A percentile compares a stretch with the other conserved stretches of the same genome.
These are phyloP conservation scores for Hormaphis cornu DNA, from an alignment of 1,140 invertebrate genomes.

Conservation along the genomic window DNA sequence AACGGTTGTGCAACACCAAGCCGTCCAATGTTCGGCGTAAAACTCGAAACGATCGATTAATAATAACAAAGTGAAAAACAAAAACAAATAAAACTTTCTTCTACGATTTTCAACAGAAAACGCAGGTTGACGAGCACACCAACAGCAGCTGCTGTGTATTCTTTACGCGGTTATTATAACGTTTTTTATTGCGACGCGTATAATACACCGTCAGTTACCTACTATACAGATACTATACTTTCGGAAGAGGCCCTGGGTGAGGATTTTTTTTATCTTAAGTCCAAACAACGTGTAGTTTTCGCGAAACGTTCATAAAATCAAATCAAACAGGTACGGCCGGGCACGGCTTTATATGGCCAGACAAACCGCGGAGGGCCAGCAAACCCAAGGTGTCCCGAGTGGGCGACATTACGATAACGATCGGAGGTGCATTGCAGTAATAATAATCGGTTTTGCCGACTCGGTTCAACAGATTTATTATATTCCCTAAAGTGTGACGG, in stretches of 20 bases:
- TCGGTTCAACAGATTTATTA: background rate
- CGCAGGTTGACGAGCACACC: no score
- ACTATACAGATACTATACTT: no score
- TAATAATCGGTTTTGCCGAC: conserved; percentile 19
- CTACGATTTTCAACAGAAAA: no score
- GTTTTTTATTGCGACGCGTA: no score
- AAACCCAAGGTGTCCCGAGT: conserved; percentile 28
- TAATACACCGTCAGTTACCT: no score
- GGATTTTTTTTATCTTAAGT: background rate
- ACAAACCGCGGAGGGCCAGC: conserved; percentile 9
- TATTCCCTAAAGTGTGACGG: background rate
- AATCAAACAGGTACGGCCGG: conserved; percentile 16
- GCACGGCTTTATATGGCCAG: conserved; percentile 20
- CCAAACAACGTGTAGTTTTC: conserved; percentile 11
- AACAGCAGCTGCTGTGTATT: no score
- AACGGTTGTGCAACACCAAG: no score
- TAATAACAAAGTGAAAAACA: no score
- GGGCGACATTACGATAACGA: conserved; percentile 15
- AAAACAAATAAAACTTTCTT: no score
- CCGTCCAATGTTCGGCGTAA: no score
- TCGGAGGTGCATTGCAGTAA: background rate
- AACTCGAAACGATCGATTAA: no score
- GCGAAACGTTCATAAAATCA: conserved; percentile 13
- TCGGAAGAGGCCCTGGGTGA: background rate
- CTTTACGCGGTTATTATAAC: no score